Evolutionary conservation across 2,113 vertebrate genomes (phyloP), one percentile per base, ranked within the genome.

Genomic region (Alethe castanea): DNA sequence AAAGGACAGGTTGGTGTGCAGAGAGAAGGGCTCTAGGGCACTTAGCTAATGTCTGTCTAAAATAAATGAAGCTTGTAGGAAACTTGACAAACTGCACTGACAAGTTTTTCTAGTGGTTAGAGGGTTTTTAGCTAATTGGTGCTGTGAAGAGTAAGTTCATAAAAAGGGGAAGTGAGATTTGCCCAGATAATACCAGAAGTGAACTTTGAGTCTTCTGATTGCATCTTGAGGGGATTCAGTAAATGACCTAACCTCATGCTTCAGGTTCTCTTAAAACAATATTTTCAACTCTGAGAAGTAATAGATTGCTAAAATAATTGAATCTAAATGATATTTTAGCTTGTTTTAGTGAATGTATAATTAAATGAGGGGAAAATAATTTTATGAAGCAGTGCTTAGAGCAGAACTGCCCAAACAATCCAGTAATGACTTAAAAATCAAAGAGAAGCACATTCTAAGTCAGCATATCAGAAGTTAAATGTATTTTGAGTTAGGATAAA

Each of bases 1-100:
- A 60, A 56, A 74, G 5, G 9, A 15, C 9, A 22, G 0, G 12
- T n/a, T 56, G 0, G 36, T 28, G 35, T n/a, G 60, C 4, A 4
- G 20, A 26, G 56, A 65, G 45, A 70, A 81, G 45, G 60, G 19
- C 45, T 90, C 61, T 26, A 22, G 60, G 45, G 14, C 23, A 38
- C n/a, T 74, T 7, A 4, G 13, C 23, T 54, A 47, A 53, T 20
- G 48, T 56, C 19, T 72, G 18, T 59, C 29, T 50, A 48, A 85
- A 83, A 78, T 40, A 87, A 57, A 87, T 36, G 29, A 83, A 26
- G 9, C 36, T 78, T 73, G 19, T 12, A 52, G 36, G 36, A 77
- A 52, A 33, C 47, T 44, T 48, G 81, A 71, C 47, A 56, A 91
- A 76, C 67, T 76, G 52, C n/a, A 35, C 40, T 77, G 47, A 60